phyloP scores from a whole-genome alignment of 2,888 invertebrate genomes.

The Archips xylosteana region DNA sequence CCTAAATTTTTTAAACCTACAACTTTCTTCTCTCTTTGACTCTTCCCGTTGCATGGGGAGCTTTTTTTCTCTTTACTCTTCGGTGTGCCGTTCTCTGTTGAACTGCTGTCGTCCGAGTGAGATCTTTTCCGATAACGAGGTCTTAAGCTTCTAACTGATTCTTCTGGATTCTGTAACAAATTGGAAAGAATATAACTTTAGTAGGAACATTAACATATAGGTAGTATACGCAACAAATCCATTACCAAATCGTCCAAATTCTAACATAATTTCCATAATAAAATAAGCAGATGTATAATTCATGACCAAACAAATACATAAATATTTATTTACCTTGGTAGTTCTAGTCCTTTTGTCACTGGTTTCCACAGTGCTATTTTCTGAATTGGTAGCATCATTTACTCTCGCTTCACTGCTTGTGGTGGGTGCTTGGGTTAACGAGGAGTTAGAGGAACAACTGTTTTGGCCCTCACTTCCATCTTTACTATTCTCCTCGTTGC shows the following conservation, averaged over 20 bases:
- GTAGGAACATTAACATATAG: not conserved
- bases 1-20: constrained; percentile 92
- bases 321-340: constrained; percentile 61
- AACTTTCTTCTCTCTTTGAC: constrained; percentile 86
- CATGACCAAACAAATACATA: constrained; percentile 1
- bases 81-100: constrained; percentile 77
- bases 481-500: constrained; percentile 61
- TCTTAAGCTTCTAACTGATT: constrained; percentile 83
- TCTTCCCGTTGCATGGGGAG: constrained; percentile 76
- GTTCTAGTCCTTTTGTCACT: constrained; percentile 65
- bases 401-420: constrained; percentile 51
- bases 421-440: constrained; percentile 51
- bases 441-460: constrained; percentile 50
- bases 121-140: constrained; percentile 87
- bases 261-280: not conserved
- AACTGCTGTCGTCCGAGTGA: constrained; percentile 84
- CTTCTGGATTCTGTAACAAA: constrained; percentile 69
- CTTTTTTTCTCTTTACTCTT: constrained; percentile 69
- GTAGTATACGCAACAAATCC: not conserved
- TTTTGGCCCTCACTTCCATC: constrained; percentile 57
- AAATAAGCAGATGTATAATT: constrained; percentile 4
- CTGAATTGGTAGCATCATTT: constrained; percentile 48
- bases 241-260: not conserved
- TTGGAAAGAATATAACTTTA: constrained; percentile 43
- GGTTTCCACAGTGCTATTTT: constrained; percentile 53